Conservation (phyloP, 1,140 invertebrate genomes). For the Coenobita brevimanus region DNA sequence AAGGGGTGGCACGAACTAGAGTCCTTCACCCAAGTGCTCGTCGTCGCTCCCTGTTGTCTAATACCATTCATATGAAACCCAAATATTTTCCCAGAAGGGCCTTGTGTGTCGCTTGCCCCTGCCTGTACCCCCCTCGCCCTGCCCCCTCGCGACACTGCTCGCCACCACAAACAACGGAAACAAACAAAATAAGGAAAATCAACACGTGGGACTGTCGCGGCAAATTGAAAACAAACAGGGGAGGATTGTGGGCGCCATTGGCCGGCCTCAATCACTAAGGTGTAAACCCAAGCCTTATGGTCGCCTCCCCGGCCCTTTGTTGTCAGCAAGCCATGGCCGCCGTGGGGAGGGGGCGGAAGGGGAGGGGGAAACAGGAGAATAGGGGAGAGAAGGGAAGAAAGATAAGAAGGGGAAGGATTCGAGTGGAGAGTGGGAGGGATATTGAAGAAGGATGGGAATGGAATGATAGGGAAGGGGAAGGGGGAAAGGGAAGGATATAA, state of each 20-base stretch:
- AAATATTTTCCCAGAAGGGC: slow-evolving; percentile 19
- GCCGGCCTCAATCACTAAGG: slow-evolving; percentile 47
- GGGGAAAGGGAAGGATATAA: background rate
- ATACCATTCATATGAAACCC: background rate
- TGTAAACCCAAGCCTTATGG: slow-evolving; percentile 52
- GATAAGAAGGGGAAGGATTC: background rate
- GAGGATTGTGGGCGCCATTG: slow-evolving; percentile 46
- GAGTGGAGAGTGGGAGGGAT: background rate
- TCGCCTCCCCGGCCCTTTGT: slow-evolving; percentile 38
- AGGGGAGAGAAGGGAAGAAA: background rate
- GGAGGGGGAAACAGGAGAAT: background rate
- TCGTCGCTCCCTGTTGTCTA: too few species aligned
- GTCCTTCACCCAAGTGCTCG: too few species aligned
- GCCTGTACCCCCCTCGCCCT: background rate
- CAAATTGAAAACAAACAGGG: slow-evolving; percentile 55
- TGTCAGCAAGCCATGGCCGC: slow-evolving; percentile 32
- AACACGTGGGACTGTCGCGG: slow-evolving; percentile 40
- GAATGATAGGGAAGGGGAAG: background rate
- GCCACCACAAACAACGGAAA: slow-evolving; percentile 51
- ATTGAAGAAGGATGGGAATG: background rate
- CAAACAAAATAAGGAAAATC: slow-evolving; percentile 59
- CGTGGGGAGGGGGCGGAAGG: too few species aligned
- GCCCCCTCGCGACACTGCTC: slow-evolving; percentile 20
- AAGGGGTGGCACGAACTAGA: too few species aligned
- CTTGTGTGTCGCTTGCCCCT: background rate